These are phyloP conservation scores for Cisticola juncidis DNA, from an alignment of 2,113 vertebrate species.

Conservation along the genomic window DNA sequence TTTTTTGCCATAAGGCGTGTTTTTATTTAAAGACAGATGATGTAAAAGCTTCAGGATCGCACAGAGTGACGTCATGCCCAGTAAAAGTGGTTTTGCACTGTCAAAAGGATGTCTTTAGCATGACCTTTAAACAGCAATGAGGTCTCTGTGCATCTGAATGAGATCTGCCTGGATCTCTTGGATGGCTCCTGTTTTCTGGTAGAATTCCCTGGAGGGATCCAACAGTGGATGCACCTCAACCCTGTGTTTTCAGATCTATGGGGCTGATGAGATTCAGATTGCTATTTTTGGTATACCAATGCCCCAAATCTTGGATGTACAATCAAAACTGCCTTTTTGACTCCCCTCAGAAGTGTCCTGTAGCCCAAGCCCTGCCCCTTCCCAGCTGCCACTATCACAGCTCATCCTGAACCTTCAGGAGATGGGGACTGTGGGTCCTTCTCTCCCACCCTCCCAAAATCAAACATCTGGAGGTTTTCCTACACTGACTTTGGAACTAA, in stretches of 20 bases:
- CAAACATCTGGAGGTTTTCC: neutral
- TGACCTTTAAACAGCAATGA: neutral
- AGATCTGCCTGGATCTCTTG: neutral
- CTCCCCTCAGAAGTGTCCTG: neutral
- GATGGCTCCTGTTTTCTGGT: neutral
- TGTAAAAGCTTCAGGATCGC: slow-evolving; percentile 10
- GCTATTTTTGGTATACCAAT: neutral
- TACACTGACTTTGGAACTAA: neutral
- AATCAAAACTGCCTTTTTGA: neutral
- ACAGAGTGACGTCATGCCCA: neutral
- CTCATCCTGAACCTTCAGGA: neutral
- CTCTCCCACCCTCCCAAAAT: neutral
- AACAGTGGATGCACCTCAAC: neutral
- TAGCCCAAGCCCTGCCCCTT: neutral
- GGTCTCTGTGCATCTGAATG: neutral
- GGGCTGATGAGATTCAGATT: neutral
- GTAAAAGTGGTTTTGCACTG: neutral
- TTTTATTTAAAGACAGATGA: slow-evolving; percentile 58
- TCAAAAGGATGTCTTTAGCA: neutral
- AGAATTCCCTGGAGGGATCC: neutral
- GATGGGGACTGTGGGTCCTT: neutral
- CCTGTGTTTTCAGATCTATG: neutral
- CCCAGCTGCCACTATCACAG: neutral
- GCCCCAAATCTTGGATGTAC: neutral
- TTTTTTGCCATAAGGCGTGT: slow-evolving; percentile 40